Evolutionary conservation across 1,140 invertebrate species (phyloP), one percentile per base, ranked within the genome.

Genomic region (Scaptomyza pallida): DNA sequence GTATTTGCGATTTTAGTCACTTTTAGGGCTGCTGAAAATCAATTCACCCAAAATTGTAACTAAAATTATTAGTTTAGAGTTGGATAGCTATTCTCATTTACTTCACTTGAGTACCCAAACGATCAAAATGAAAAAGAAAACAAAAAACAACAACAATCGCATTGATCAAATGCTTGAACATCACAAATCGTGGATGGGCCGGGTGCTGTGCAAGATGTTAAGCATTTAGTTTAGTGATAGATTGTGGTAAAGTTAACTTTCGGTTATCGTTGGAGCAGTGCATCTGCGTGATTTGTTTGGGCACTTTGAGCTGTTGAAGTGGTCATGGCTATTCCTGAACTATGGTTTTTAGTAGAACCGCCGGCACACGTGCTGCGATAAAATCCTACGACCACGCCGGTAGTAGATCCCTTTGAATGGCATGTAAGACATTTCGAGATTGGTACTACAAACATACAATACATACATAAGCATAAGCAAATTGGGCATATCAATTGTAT

Each of bases 251-350:
- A 68, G 62, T 74, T 71, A 62, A 55, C 67, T 61, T 45, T 45
- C 59, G 75, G 75, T 78, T 85, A 60, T n/a, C 67, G 72, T 59
- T 48, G 57, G 52, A 23, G 67, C 65, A 61, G 45, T 59, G 51
- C 43, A 51, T 70, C 48, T 43, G 61, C 59, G 50, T 57, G 51
- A 63, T 55, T 75, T 70, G 89, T 88, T 91, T 90, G 90, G 82
- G 78, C 73, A 88, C 70, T 88, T 72, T 82, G 82, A 77, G 85
- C 82, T 70, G 78, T 78, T 89, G 90, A 73, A 91, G 89, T 91
- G 90, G 88, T 71, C 90, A 91, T 91, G 76, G 85, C 90, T 91
- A 91, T 89, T 91, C 88, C 90, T 90, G 72, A 91, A 91, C 89
- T 90, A 91, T 86, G 59, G 85, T 90, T 90, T 90, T 85, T 82